Percentiles rank a stretch among this genome's conserved stretches.
Conservation (phyloP, 1,140 invertebrate species). For the Sesamia nonagrioides region DNA sequence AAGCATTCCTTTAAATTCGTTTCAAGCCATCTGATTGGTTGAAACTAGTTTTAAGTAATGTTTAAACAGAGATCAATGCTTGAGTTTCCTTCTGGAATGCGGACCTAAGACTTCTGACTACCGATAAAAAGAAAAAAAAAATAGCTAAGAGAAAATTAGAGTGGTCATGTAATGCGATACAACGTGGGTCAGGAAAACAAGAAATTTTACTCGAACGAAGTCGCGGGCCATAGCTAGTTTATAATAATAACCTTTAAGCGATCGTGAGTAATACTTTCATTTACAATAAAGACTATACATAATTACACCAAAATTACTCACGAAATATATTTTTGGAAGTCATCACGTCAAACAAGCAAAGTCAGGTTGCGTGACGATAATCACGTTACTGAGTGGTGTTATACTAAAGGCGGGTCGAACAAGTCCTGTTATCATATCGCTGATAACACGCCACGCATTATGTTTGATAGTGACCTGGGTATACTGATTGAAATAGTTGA, state of each 20-base stretch:
- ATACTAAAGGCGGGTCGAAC: slow-evolving; percentile 58
- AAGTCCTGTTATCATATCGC: slow-evolving; percentile 67
- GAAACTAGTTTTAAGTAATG: no score
- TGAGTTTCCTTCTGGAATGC: no score
- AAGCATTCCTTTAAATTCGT: no score
- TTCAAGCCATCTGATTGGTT: no score
- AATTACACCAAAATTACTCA: slow-evolving; percentile 13
- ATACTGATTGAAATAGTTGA: slow-evolving; percentile 48
- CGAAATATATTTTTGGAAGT: slow-evolving; percentile 61
- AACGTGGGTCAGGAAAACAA: no score
- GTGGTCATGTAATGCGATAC: no score
- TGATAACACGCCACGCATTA: slow-evolving; percentile 57
- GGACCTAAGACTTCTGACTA: no score
- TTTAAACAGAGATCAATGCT: no score
- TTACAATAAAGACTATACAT: neutral
- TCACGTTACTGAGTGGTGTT: slow-evolving; percentile 67
- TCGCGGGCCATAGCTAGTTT: no score
- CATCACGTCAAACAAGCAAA: slow-evolving; percentile 57
- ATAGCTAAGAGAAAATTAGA: no score
- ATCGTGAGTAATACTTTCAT: neutral
- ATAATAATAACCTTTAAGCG: neutral
- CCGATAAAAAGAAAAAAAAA: no score
- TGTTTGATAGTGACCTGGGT: slow-evolving; percentile 54
- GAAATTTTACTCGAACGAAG: no score
- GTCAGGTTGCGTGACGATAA: slow-evolving; percentile 66